phyloP scores from a whole-genome alignment of 2,888 invertebrate genomes.

The Aricia artaxerxes region DNA sequence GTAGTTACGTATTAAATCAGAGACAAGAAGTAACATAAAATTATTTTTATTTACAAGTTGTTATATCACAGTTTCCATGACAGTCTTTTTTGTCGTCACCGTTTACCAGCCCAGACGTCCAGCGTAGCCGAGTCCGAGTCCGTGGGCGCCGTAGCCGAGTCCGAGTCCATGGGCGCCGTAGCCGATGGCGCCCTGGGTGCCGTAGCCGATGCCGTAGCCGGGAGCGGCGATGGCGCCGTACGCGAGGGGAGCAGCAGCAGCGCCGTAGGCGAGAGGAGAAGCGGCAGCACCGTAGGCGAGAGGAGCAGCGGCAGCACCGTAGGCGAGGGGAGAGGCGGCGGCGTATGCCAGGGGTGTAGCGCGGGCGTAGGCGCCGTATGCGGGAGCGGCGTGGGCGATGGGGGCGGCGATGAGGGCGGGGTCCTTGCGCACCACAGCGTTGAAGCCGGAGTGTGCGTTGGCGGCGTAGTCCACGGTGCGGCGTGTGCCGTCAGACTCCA shows the following conservation, averaged over 20 bases:
- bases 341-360: constrained; percentile 46
- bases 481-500: constrained; percentile 74
- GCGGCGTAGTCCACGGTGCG: constrained; percentile 78
- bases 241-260: constrained; percentile 34
- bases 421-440: constrained; percentile 76
- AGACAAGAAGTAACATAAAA: not conserved
- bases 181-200: no score
- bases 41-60: constrained; percentile 12
- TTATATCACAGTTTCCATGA: constrained; percentile 34
- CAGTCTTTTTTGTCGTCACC: constrained; percentile 12
- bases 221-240: constrained; percentile 29
- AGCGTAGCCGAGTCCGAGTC: constrained; percentile 43
- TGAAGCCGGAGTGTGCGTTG: constrained; percentile 73
- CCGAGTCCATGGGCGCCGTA: constrained; percentile 44
- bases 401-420: constrained; percentile 52
- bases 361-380: constrained; percentile 25
- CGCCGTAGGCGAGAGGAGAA: constrained; percentile 46
- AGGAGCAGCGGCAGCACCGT: constrained; percentile 35
- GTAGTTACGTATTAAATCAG: not conserved
- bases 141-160: constrained; percentile 40
- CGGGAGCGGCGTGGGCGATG: constrained; percentile 42
- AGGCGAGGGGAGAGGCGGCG: constrained; percentile 41
- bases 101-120: constrained; percentile 27
- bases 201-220: constrained; percentile 39
- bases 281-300: constrained; percentile 47